phyloP scores from a whole-genome alignment of 2,113 vertebrate genomes.

The Diadophis punctatus region DNA sequence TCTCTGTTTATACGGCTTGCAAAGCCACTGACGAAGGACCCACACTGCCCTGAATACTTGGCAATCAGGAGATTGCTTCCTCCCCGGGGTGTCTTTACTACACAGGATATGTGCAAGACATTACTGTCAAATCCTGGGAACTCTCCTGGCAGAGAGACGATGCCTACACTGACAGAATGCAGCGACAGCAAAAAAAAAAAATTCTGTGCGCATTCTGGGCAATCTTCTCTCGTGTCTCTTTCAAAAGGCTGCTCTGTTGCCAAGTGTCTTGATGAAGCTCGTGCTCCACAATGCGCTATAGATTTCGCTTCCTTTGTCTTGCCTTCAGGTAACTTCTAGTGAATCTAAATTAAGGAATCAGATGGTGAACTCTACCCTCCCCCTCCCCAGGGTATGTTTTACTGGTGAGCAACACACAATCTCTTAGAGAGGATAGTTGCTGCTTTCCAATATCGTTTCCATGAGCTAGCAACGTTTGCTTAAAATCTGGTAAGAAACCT shows the following conservation, averaged over 20 bases:
- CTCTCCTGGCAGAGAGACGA: background rate
- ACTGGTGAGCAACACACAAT: constrained; percentile 18
- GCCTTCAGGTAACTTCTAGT: background rate
- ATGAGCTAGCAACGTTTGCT: constrained; percentile 22
- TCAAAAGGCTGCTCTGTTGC: fast-evolving
- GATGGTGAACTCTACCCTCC: constrained; percentile 28
- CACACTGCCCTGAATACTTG: background rate
- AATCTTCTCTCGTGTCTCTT: background rate
- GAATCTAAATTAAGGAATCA: constrained; percentile 33
- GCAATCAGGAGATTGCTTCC: background rate
- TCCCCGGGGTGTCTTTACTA: background rate
- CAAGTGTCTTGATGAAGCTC: background rate
- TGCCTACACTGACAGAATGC: background rate
- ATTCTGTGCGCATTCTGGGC: background rate
- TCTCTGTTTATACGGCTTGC: background rate
- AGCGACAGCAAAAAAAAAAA: background rate
- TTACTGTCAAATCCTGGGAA: constrained; percentile 8
- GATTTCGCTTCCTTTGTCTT: background rate
- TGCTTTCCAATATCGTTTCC: background rate
- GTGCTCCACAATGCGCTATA: background rate
- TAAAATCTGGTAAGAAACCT: constrained; percentile 42
- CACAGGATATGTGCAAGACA: background rate
- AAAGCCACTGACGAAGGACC: background rate
- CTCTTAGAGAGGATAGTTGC: background rate
- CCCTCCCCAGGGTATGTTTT: background rate